Evolutionary conservation across 2,888 invertebrate species (phyloP).

Genomic region (Spatulosminthurus flaviceps): DNA sequence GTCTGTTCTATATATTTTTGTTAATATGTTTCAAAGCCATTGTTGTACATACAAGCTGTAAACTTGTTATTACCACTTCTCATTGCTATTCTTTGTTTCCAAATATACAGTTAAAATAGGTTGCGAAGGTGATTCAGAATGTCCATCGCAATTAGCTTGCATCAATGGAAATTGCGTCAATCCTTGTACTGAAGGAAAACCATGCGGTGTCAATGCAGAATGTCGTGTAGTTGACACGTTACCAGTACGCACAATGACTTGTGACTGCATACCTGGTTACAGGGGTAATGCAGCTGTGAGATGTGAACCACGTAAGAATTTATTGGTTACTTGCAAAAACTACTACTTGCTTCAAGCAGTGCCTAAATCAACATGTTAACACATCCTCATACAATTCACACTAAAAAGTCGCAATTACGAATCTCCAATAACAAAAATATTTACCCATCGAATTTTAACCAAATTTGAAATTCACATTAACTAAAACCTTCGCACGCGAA

Average conservation of each 20-base stretch:
- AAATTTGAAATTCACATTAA: too few species aligned
- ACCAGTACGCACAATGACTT: conserved; percentile 88
- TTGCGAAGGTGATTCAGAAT: conserved; percentile 83
- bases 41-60: conserved; percentile 15
- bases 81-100: conserved; percentile 37
- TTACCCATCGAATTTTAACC: too few species aligned
- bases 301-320: conserved; percentile 79
- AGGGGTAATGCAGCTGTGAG: conserved; percentile 86
- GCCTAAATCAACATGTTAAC: neutral
- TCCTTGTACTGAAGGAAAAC: conserved; percentile 80
- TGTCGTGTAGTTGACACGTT: conserved; percentile 85
- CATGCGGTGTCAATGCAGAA: conserved; percentile 81
- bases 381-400: too few species aligned
- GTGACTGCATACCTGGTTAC: conserved; percentile 88
- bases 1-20: neutral
- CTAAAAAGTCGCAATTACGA: too few species aligned
- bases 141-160: conserved; percentile 81
- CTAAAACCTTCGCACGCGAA: neutral
- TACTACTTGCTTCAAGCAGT: conserved; percentile 9
- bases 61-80: conserved; percentile 39
- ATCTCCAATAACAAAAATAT: too few species aligned
- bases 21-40: neutral
- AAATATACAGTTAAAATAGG: conserved; percentile 57
- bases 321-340: too few species aligned
- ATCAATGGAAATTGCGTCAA: conserved; percentile 83